These are phyloP conservation scores for Nyleta sp. DNA, from an alignment of 2,888 invertebrate species.

Conservation along the genomic window DNA sequence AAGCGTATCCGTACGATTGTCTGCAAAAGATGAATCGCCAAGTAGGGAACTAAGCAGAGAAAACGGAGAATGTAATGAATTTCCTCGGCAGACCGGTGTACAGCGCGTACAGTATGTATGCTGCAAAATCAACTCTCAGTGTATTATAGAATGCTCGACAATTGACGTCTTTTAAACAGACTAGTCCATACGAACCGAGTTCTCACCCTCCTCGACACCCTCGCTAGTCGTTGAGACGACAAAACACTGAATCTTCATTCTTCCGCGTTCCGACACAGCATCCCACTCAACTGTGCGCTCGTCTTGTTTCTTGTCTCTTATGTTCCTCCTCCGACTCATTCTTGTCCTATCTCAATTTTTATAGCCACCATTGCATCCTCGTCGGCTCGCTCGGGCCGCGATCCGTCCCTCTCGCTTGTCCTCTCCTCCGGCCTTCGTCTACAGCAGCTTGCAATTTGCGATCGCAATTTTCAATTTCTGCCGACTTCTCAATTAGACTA, in stretches of 20 bases:
- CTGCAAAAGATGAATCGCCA: constrained; percentile 45
- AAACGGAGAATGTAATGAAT: constrained; percentile 70
- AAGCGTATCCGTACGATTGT: constrained; percentile 35
- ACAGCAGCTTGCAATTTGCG: constrained; percentile 82
- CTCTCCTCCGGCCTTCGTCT: constrained; percentile 71
- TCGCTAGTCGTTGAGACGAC: constrained; percentile 72
- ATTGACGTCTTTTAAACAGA: constrained; percentile 80
- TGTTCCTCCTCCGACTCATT: constrained; percentile 61
- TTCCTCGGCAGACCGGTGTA: constrained; percentile 60
- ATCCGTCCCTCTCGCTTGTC: constrained; percentile 36
- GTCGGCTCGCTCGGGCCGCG: constrained; percentile 37
- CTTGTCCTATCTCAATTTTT: constrained; percentile 66
- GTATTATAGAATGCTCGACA: constrained; percentile 78
- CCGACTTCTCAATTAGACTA: constrained; percentile 83
- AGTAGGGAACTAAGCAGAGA: constrained; percentile 39
- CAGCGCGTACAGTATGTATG: constrained; percentile 49
- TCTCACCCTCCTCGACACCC: constrained; percentile 73
- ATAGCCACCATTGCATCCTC: constrained; percentile 61
- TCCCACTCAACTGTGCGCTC: constrained; percentile 65
- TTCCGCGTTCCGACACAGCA: constrained; percentile 75
- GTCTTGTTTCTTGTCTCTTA: constrained; percentile 68
- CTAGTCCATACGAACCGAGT: constrained; percentile 76
- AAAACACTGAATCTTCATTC: constrained; percentile 82
- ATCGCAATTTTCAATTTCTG: constrained; percentile 83
- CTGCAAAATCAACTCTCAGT: constrained; percentile 77